phyloP scores from a whole-genome alignment of 1,140 invertebrate species.

The Drosophila santomea region DNA sequence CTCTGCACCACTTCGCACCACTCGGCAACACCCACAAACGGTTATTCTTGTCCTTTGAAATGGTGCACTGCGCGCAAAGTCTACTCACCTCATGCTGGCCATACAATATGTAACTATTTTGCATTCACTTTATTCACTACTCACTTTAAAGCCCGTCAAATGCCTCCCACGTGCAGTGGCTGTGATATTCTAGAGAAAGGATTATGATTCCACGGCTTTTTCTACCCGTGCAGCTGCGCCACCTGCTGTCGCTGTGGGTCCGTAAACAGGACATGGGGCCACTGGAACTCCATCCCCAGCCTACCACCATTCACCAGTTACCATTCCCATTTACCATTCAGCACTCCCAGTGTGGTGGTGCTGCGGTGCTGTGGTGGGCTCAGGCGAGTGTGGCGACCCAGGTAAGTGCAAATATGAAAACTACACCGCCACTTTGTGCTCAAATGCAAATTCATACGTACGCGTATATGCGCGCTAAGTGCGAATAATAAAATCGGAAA shows the following conservation, averaged over 20 bases:
- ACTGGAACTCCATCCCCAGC: background rate
- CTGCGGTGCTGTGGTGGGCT: too few species aligned
- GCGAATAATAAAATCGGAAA: conserved; percentile 62
- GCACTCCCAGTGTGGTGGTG: conserved; percentile 7
- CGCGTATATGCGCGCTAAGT: background rate
- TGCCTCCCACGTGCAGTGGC: too few species aligned
- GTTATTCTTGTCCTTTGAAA: background rate
- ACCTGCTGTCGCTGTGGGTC: conserved; percentile 8
- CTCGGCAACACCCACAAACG: conserved; percentile 9
- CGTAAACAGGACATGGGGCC: conserved; percentile 12
- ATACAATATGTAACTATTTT: too few species aligned
- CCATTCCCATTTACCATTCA: background rate
- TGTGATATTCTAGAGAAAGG: too few species aligned
- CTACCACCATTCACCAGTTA: too few species aligned
- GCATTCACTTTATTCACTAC: too few species aligned
- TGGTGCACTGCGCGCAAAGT: background rate
- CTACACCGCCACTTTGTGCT: conserved; percentile 59
- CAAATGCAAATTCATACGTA: conserved; percentile 55
- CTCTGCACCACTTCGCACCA: too few species aligned
- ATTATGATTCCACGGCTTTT: background rate
- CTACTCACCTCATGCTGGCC: too few species aligned
- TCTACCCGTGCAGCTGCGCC: background rate
- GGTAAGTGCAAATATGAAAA: conserved; percentile 48
- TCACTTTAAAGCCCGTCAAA: too few species aligned
- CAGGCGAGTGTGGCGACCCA: background rate